These are phyloP conservation scores for Pocota personata DNA, from an alignment of 2,888 invertebrate genomes.

Conservation along the genomic window DNA sequence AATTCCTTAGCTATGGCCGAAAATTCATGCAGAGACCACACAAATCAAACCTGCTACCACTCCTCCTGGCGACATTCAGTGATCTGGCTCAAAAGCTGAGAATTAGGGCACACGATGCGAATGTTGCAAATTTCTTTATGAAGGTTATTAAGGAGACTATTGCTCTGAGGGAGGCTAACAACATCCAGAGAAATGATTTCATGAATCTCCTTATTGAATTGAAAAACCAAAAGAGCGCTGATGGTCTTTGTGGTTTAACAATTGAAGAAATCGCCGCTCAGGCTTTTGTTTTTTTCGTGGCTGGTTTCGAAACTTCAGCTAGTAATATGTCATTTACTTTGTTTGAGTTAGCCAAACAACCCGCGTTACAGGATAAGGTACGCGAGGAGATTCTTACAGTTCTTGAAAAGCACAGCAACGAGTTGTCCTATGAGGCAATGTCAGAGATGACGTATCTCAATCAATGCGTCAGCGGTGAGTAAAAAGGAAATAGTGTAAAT, in stretches of 20 bases:
- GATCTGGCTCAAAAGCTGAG: constrained; percentile 35
- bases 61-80: constrained; percentile 74
- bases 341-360: constrained; percentile 83
- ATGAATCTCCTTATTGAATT: constrained; percentile 77
- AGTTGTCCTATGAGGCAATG: constrained; percentile 83
- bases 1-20: constrained; percentile 78
- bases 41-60: constrained; percentile 75
- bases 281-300: constrained; percentile 84
- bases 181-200: constrained; percentile 77
- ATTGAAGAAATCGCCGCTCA: constrained; percentile 84
- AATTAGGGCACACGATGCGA: background rate
- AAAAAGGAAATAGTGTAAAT: background rate
- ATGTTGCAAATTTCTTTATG: constrained; percentile 74
- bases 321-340: constrained; percentile 83
- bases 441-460: constrained; percentile 83
- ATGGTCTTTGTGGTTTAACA: constrained; percentile 77
- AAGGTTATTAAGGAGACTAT: constrained; percentile 76
- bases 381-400: constrained; percentile 82
- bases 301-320: constrained; percentile 84
- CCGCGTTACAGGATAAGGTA: constrained; percentile 82
- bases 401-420: constrained; percentile 79
- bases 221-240: constrained; percentile 71
- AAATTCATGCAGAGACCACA: constrained; percentile 63
- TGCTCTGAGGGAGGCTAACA: constrained; percentile 74
- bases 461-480: constrained; percentile 82